phyloP scores from a whole-genome alignment of 1,140 invertebrate species.

The Diplogasteroides magnus region DNA sequence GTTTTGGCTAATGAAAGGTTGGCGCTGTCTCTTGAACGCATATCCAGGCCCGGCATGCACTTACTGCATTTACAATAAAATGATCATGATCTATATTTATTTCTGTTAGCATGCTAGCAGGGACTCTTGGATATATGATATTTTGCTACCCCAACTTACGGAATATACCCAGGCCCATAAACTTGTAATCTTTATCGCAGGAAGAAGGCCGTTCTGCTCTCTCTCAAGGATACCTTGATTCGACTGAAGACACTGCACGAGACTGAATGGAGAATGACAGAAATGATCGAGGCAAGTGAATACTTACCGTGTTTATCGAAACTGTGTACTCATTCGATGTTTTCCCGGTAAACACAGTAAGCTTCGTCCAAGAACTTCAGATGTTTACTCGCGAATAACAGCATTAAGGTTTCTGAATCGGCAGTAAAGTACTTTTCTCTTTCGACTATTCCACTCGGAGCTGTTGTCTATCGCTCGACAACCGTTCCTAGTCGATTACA shows the following conservation, averaged over 20 bases:
- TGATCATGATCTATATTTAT: neutral
- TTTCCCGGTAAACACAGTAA: neutral
- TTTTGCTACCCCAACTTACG: no score
- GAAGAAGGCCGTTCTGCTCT: conserved; percentile 25
- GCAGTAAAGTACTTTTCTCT: no score
- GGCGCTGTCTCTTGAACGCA: no score
- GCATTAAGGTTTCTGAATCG: no score
- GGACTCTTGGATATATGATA: conserved; percentile 24
- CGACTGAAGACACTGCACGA: conserved; percentile 29
- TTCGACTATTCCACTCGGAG: no score
- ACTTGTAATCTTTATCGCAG: no score
- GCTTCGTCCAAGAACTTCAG: conserved; percentile 32
- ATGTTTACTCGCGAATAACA: conserved; percentile 11
- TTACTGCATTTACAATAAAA: no score
- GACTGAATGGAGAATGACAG: conserved; percentile 25
- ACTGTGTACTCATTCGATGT: neutral
- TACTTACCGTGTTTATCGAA: neutral
- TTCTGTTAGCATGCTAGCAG: conserved; percentile 7
- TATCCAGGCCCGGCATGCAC: no score
- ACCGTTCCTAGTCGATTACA: no score
- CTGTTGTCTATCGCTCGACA: no score
- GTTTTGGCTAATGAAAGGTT: neutral
- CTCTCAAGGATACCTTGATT: conserved; percentile 16
- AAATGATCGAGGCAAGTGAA: conserved; percentile 16
- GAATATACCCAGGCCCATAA: no score